phyloP scores from a whole-genome alignment of 2,888 invertebrate genomes.

The Pseudococcus jackbeardsleyi region DNA sequence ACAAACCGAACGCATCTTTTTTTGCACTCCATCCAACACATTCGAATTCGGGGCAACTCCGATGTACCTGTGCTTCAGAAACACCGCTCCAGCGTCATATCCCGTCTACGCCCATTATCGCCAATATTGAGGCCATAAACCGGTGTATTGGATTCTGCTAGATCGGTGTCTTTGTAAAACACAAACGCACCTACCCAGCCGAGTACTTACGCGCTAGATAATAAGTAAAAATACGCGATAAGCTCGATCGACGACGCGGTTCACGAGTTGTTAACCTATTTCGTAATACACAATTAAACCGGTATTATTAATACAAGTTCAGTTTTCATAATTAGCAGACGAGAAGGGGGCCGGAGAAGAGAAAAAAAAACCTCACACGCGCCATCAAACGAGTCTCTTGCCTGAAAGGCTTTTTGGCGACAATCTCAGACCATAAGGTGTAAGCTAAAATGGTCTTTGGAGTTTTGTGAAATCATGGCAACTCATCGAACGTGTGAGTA shows the following conservation, averaged over 20 bases:
- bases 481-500: too few species aligned
- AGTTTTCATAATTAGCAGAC: constrained; percentile 12
- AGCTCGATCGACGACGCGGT: constrained; percentile 1
- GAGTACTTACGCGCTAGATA: constrained; percentile 9
- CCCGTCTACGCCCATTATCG: constrained; percentile 26
- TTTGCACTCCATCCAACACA: neutral
- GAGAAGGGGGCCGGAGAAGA: neutral
- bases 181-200: neutral
- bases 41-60: neutral
- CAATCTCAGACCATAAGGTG: neutral
- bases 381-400: neutral
- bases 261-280: constrained; percentile 48
- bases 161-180: constrained; percentile 5
- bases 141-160: constrained; percentile 9
- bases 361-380: neutral
- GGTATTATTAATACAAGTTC: constrained; percentile 52
- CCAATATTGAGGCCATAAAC: constrained; percentile 32
- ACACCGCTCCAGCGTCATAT: neutral
- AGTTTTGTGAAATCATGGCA: neutral
- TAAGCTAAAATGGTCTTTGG: neutral
- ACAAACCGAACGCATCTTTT: neutral
- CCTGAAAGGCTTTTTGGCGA: constrained; percentile 17
- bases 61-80: neutral
- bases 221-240: neutral
- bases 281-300: constrained; percentile 49